Evolutionary conservation across 2,797 vertebrate species (phyloP).

Genomic region (Ctenochaetus hawaiiensis): DNA sequence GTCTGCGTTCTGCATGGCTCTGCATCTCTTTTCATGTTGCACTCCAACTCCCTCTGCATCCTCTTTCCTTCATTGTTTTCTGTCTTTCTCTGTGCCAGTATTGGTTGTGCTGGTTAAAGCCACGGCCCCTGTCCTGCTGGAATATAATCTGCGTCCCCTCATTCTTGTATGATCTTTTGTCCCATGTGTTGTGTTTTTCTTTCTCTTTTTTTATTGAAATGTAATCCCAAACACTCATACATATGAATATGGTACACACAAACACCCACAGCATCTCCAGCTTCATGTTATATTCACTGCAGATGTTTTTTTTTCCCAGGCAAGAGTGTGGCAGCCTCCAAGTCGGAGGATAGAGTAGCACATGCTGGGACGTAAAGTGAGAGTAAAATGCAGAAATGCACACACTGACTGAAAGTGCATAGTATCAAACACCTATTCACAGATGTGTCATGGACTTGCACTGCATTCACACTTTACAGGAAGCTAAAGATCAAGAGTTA

Average conservation of each 20-base stretch:
- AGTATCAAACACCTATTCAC: background rate
- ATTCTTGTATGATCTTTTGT: background rate
- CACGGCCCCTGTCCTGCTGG: background rate
- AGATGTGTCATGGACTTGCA: background rate
- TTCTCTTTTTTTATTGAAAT: background rate
- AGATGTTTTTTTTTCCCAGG: constrained; percentile 1
- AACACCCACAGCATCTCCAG: constrained; percentile 3
- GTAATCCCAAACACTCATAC: background rate
- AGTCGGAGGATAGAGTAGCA: constrained; percentile 13
- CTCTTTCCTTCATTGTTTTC: constrained; percentile 38
- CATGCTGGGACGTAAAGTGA: background rate
- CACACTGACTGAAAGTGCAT: background rate
- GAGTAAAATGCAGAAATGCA: background rate
- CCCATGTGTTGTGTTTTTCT: constrained; percentile 27
- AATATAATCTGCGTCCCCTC: constrained; percentile 25
- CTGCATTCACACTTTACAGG: background rate
- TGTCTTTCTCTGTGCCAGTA: constrained; percentile 2
- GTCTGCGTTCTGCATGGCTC: constrained; percentile 13
- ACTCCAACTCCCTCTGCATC: constrained; percentile 25
- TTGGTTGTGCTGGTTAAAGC: constrained; percentile 42
- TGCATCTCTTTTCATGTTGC: constrained; percentile 25
- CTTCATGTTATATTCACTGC: constrained; percentile 17
- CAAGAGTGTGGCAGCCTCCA: background rate
- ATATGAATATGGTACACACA: constrained; percentile 6
- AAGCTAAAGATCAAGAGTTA: background rate